These are phyloP conservation scores for Drosophila gaucha DNA, from an alignment of 2,888 invertebrate species.

Conservation along the genomic window DNA sequence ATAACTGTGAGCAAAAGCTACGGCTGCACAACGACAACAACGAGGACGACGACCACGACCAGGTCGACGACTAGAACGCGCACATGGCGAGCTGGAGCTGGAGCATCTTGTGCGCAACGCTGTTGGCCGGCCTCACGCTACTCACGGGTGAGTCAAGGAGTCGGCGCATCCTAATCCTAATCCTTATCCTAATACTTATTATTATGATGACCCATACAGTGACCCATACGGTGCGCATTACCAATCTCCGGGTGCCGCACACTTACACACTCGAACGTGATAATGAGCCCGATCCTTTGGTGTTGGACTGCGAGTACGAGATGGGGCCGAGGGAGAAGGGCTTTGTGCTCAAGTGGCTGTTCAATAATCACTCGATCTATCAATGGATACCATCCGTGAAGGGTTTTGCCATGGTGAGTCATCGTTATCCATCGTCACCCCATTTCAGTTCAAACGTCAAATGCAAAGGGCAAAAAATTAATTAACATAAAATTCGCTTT, in stretches of 20 bases:
- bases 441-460: slow-evolving; percentile 22
- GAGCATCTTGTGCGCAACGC: slow-evolving; percentile 74
- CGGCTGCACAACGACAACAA: slow-evolving; percentile 47
- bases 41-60: slow-evolving; percentile 40
- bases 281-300: slow-evolving; percentile 82
- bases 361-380: slow-evolving; percentile 84
- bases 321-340: slow-evolving; percentile 83
- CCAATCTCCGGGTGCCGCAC: slow-evolving; percentile 84
- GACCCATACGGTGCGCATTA: slow-evolving; percentile 83
- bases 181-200: not conserved
- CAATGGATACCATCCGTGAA: slow-evolving; percentile 85
- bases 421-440: slow-evolving; percentile 16
- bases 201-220: slow-evolving; percentile 51
- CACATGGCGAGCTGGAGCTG: slow-evolving; percentile 81
- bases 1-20: slow-evolving; percentile 35
- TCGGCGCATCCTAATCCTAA: not conserved
- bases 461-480: slow-evolving; percentile 53
- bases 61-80: slow-evolving; percentile 58
- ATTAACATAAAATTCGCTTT: slow-evolving; percentile 71
- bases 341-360: slow-evolving; percentile 85
- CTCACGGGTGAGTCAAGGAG: slow-evolving; percentile 67
- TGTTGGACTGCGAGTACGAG: slow-evolving; percentile 85
- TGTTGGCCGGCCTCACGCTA: slow-evolving; percentile 80
- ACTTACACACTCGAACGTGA: slow-evolving; percentile 84
- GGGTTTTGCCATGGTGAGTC: slow-evolving; percentile 84